Evolutionary conservation across 2,888 invertebrate genomes (phyloP).

Genomic region (Macrosiphum euphorbiae): DNA sequence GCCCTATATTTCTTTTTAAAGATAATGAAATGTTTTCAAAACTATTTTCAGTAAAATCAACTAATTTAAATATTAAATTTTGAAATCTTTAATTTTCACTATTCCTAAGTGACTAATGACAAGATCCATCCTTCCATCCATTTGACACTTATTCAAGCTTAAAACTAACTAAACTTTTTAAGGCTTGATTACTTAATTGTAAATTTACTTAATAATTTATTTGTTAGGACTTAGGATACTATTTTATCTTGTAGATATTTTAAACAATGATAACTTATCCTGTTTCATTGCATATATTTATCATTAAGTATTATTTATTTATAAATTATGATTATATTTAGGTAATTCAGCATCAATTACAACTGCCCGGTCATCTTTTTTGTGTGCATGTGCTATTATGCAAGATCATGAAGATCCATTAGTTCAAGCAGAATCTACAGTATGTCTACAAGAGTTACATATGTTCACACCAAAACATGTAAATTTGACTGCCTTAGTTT

Average conservation of each 20-base stretch:
- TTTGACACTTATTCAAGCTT: neutral
- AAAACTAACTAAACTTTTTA: neutral
- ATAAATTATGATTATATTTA: constrained; percentile 67
- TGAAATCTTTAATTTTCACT: neutral
- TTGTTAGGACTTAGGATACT: neutral
- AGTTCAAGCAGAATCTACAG: constrained; percentile 95
- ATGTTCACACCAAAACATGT: constrained; percentile 96
- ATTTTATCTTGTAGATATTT: neutral
- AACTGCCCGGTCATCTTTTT: constrained; percentile 85
- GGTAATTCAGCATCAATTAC: constrained; percentile 82
- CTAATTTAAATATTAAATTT: neutral
- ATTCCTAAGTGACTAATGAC: neutral
- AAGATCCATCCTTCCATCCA: neutral
- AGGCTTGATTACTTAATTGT: neutral
- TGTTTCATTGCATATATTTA: constrained; percentile 54
- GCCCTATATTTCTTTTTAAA: neutral
- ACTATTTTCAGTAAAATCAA: neutral
- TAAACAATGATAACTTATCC: neutral
- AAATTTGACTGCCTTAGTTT: constrained; percentile 91
- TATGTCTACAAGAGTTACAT: constrained; percentile 97
- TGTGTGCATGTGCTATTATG: constrained; percentile 95
- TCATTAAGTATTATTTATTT: neutral
- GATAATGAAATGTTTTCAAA: neutral
- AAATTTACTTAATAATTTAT: neutral
- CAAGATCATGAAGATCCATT: constrained; percentile 89